phyloP scores from a whole-genome alignment of 1,140 invertebrate species.

The Calosoma granatense region DNA sequence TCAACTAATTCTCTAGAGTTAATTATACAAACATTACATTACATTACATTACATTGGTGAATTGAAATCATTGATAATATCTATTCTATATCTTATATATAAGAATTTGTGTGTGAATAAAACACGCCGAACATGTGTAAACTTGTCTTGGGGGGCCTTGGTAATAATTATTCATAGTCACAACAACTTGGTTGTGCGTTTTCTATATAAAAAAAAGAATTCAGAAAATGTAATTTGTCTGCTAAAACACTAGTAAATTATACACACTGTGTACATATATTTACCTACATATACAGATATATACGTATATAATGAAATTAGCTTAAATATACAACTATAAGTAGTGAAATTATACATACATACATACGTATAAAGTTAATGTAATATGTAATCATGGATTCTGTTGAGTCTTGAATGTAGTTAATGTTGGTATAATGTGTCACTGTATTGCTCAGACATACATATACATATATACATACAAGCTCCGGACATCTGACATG shows the following conservation, averaged over 20 bases:
- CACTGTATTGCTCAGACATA: neutral
- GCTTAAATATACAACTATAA: slow-evolving; percentile 8
- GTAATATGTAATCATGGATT: neutral
- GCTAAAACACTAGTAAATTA: neutral
- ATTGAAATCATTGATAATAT: no score
- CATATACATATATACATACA: no score
- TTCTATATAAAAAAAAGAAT: slow-evolving; percentile 12
- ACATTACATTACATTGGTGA: no score
- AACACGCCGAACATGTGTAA: neutral
- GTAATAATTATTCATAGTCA: slow-evolving; percentile 18
- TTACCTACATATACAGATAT: no score
- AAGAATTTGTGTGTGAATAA: neutral
- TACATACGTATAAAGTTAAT: no score
- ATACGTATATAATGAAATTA: neutral
- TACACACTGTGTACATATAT: neutral
- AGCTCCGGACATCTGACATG: no score
- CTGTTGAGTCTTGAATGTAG: neutral
- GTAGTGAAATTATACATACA: slow-evolving; percentile 6
- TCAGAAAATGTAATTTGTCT: neutral
- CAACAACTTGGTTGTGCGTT: slow-evolving; percentile 13
- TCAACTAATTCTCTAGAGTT: neutral
- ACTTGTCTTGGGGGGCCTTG: neutral
- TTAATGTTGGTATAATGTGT: neutral
- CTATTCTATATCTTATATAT: no score
- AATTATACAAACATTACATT: neutral